A percentile compares a stretch with the other conserved stretches of the same genome.
Evolutionary conservation across 2,888 invertebrate genomes (phyloP).

Genomic region (Allolobophora icterica): DNA sequence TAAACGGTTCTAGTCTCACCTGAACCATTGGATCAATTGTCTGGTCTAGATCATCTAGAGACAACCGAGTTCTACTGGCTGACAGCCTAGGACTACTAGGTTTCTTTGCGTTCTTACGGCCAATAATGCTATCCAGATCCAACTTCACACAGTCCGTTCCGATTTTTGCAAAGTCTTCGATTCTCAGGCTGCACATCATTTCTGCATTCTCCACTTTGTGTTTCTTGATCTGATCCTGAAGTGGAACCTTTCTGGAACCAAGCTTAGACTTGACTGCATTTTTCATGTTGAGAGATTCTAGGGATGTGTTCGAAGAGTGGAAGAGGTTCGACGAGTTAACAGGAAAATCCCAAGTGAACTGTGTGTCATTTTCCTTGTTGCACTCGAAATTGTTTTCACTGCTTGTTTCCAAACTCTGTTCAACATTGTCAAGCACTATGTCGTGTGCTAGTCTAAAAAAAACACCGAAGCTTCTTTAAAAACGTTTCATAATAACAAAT

Average conservation of each 20-base stretch:
- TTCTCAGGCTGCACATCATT: constrained; percentile 31
- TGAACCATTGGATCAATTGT: background rate
- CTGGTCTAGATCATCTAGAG: background rate
- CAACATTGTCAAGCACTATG: constrained; percentile 28
- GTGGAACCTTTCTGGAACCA: background rate
- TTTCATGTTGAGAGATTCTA: constrained; percentile 15
- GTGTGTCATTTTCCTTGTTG: constrained; percentile 29
- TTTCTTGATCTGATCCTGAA: constrained; percentile 21
- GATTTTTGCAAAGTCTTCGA: constrained; percentile 34
- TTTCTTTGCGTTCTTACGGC: constrained; percentile 12
- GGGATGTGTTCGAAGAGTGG: constrained; percentile 29
- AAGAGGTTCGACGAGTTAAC: constrained; percentile 25
- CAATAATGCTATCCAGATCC: constrained; percentile 1
- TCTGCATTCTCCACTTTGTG: background rate
- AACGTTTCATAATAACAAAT: background rate
- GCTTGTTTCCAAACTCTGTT: background rate
- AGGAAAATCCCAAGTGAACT: constrained; percentile 27
- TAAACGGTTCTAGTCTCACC: background rate
- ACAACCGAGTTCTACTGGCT: background rate
- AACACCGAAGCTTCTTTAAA: constrained; percentile 7
- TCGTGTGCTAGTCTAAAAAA: constrained; percentile 22
- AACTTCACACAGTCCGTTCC: constrained; percentile 34
- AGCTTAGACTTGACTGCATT: constrained; percentile 27
- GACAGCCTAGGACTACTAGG: background rate
- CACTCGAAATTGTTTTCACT: background rate